Evolutionary conservation across 2,113 vertebrate genomes (phyloP), one percentile per base, ranked within the genome.

Genomic region (Caranx ignobilis): DNA sequence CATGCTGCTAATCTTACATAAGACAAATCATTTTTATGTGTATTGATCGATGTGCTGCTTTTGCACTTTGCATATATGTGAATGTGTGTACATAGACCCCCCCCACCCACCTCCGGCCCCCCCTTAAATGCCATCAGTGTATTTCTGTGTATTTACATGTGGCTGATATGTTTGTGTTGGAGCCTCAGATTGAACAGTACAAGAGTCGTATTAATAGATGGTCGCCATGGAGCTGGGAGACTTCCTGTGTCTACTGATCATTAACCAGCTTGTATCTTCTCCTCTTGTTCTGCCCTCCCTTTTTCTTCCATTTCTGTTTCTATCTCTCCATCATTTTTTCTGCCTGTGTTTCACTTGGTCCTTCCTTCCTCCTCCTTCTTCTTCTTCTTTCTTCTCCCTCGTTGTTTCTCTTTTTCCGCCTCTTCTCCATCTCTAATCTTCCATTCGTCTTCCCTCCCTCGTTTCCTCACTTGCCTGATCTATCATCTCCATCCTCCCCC

Each of bases 211-310:
- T 91, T 90, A 81, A 80, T 87, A 85, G 79, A 82, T 54, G 82
- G 85, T 91, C 69, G 43, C 89, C 92, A 92, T 88, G 89, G 88
- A 87, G 89, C 63, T 83, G 37, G 26, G 71, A 89, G 67, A 71
- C 80, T 89, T 85, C 74, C 82, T 79, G 78, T 82, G 71, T 86
- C 83, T 81, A 52, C 78, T 80, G 75, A 84, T 79, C 21, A 63
- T 86, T 89, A 78, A 83, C 54, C 59, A 75, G 77, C 61, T 57
- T 62, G 31, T 71, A 2, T 70, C 41, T 66, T 71, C 65, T 79
- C 54, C 57, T 77, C 31, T 47, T 41, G 5, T 67, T 70, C 45
- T 19, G 0, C 41, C 7, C 6, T 54, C 54, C 11, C 45, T 71
- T 16, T 63, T 34, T 75, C 26, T 39, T 47, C 45, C 2, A 19